Evolutionary conservation across 1,140 invertebrate genomes (phyloP).

Genomic region (Lasioglossum albipes): DNA sequence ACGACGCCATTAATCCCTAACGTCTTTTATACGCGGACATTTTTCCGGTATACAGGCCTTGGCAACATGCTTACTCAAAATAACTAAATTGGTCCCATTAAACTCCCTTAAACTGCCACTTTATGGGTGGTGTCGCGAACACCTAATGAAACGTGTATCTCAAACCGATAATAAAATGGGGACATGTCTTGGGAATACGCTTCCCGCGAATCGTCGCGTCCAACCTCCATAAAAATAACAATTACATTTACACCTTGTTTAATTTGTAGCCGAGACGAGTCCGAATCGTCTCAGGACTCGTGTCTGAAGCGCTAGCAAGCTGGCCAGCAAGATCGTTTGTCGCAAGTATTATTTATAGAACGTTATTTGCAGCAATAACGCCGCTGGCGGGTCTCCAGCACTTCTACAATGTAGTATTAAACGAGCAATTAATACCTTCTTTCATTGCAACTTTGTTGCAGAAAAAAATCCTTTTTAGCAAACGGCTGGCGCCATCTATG

Average conservation of each 20-base stretch:
- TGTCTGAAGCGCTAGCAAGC: conserved; percentile 33
- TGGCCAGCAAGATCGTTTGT: conserved; percentile 48
- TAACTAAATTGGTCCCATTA: conserved; percentile 34
- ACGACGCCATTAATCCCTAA: conserved; percentile 25
- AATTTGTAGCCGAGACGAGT: neutral
- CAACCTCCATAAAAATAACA: too few species aligned
- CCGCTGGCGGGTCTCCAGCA: conserved; percentile 46
- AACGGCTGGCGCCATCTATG: too few species aligned
- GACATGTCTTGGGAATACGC: too few species aligned
- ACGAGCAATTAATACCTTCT: conserved; percentile 53
- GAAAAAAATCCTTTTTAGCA: too few species aligned
- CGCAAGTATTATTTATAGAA: conserved; percentile 62
- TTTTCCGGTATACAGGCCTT: conserved; percentile 30
- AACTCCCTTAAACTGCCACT: conserved; percentile 29
- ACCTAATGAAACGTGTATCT: conserved; percentile 20
- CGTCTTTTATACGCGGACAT: conserved; percentile 19
- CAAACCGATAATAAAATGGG: conserved; percentile 22
- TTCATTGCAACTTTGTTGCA: neutral
- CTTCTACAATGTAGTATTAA: conserved; percentile 53
- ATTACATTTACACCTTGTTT: neutral
- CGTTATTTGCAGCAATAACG: conserved; percentile 61
- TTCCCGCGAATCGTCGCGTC: too few species aligned
- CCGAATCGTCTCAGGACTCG: neutral
- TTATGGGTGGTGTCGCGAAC: neutral
- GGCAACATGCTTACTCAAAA: conserved; percentile 13